Percentiles rank a stretch among this genome's conserved stretches.
These are phyloP conservation scores for Cryptotermes secundus DNA, from an alignment of 1,140 invertebrate genomes.

Conservation along the genomic window DNA sequence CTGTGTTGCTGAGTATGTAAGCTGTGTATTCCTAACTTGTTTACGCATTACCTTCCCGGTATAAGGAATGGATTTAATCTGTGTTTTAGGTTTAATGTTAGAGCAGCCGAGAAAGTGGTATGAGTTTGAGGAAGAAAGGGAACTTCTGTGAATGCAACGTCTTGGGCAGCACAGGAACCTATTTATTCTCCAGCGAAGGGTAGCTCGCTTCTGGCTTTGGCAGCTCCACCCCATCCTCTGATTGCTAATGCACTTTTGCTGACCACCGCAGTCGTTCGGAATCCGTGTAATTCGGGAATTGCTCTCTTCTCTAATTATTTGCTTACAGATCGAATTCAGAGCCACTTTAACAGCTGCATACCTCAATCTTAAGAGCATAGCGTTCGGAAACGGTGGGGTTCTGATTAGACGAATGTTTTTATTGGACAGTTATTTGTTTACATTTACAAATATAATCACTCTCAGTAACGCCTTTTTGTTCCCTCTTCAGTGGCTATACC, in stretches of 20 bases:
- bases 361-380: too few relatives aligned
- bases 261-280: not conserved
- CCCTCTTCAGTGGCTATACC: too few relatives aligned
- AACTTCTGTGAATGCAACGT: not conserved
- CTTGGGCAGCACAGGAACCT: not conserved
- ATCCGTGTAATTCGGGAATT: not conserved
- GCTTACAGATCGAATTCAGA: not conserved
- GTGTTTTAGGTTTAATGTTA: not conserved
- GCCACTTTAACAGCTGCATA: not conserved
- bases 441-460: too few relatives aligned
- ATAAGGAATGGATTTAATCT: not conserved
- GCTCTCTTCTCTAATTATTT: not conserved
- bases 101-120: not conserved
- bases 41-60: not conserved
- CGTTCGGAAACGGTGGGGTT: too few relatives aligned
- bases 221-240: not conserved
- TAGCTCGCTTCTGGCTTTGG: not conserved
- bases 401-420: too few relatives aligned
- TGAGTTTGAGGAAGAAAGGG: not conserved
- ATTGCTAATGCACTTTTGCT: not conserved
- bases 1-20: too few relatives aligned
- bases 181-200: not conserved
- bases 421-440: too few relatives aligned
- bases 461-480: too few relatives aligned
- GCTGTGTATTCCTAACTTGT: not conserved